Conservation (phyloP, 2,888 invertebrate species). For the Noctua janthina region DNA sequence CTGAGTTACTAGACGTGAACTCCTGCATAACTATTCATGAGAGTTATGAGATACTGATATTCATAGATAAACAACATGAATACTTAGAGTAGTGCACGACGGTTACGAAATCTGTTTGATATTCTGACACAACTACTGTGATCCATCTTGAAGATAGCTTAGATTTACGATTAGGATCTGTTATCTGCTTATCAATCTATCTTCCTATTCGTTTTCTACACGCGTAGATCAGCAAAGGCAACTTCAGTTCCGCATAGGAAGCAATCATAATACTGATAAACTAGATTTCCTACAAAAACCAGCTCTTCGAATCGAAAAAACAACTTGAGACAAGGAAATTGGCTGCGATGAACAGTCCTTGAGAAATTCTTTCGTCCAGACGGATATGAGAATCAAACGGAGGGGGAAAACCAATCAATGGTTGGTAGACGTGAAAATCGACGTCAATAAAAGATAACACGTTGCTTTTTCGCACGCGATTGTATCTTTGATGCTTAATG, state of each 20-base stretch:
- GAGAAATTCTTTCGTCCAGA: constrained; percentile 47
- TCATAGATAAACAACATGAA: constrained; percentile 30
- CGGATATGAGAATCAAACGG: constrained; percentile 41
- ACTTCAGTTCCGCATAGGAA: constrained; percentile 50
- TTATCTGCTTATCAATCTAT: constrained; percentile 35
- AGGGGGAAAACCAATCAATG: constrained; percentile 36
- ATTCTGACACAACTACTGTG: constrained; percentile 20
- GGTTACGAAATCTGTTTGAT: constrained; percentile 20
- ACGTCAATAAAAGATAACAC: constrained; percentile 21
- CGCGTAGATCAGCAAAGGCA: not conserved
- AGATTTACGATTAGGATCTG: constrained; percentile 16
- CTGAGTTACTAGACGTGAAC: constrained; percentile 22
- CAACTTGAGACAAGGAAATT: constrained; percentile 60
- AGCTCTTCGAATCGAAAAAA: constrained; percentile 34
- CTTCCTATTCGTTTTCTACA: constrained; percentile 30
- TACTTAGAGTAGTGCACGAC: constrained; percentile 14
- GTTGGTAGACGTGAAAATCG: constrained; percentile 14
- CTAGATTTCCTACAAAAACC: constrained; percentile 43
- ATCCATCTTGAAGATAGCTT: constrained; percentile 46
- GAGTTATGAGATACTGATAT: constrained; percentile 32
- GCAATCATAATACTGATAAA: constrained; percentile 45
- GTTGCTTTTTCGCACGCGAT: constrained; percentile 21
- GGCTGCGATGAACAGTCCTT: constrained; percentile 37
- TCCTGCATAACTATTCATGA: constrained; percentile 46
- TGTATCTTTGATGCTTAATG: not conserved